Evolutionary conservation across 2,113 vertebrate species (phyloP), one percentile per base, ranked within the genome.

Genomic region (Arothron firmamentum): DNA sequence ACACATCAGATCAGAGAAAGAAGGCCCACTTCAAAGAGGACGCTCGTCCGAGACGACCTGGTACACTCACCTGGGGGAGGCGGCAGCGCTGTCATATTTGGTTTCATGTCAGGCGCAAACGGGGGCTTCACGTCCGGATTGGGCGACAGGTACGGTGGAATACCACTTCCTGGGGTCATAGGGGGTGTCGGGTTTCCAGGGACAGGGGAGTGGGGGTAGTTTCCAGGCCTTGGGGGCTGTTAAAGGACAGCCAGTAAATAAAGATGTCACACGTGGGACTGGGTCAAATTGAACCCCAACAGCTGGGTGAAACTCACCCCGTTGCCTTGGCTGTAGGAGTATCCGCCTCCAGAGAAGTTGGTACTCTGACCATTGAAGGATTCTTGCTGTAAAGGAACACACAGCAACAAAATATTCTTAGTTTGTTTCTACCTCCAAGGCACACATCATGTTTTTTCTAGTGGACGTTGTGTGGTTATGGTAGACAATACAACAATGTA

Each of bases 131-230:
- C 94, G 59, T 99, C 97, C 89, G 94, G 97, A 85, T 91, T 96
- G 75, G 97, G 97, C 62, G 97, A 99, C 81, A 98, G 86, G 84
- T 98, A 98, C 0, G 95, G 94, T 59, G 95, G 95, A 80, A 99
- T 98, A 88, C 91, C 96, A 88, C 94, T 99, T 85, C 97, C 95
- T 14, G 97, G 97, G 77, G 97, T 98, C 94, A 99, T 98, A 56
- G 97, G 97, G 63, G 97, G 96, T 0, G 97, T 98, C 72, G 97
- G 97, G 80, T 99, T 99, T 75, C 97, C 97, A 81, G 97, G 97
- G 81, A 99, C 97, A n/a, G 97, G 97, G 1, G 97, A 99, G 91
- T 98, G 97, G 63, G 97, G 96, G 88, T 99, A 99, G 90, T 94
- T 99, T 63, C 93, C 94, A 65, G 96, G 95, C 84, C 97, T 94